phyloP scores from a whole-genome alignment of 64 coral and sea anemone species.

The Platygyra sinensis region DNA sequence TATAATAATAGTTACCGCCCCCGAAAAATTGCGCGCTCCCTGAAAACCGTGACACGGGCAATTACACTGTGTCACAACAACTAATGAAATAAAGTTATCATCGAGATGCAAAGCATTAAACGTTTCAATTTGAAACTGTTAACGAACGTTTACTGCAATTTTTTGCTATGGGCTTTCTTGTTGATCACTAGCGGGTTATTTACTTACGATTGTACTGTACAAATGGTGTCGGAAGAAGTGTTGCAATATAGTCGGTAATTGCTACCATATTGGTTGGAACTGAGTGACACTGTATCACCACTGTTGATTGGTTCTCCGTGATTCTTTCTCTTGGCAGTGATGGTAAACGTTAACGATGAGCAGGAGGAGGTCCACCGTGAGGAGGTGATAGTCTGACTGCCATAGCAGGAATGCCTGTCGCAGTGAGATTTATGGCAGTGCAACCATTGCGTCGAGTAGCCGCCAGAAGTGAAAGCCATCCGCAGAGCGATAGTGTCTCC shows the following conservation, averaged over 20 bases:
- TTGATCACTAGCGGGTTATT: constrained; percentile 20
- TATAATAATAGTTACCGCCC: too few species aligned
- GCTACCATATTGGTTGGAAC: not conserved
- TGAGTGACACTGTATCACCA: constrained; percentile 34
- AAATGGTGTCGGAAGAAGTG: not conserved
- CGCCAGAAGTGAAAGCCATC: constrained; percentile 3
- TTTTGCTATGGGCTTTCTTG: not conserved
- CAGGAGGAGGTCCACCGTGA: not conserved
- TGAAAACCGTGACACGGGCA: too few species aligned
- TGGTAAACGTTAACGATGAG: not conserved
- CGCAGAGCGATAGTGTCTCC: constrained; percentile 18
- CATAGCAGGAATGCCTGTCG: not conserved
- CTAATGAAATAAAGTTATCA: too few species aligned
- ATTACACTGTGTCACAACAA: too few species aligned
- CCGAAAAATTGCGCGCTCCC: too few species aligned
- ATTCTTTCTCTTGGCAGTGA: constrained; percentile 22
- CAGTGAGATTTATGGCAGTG: not conserved
- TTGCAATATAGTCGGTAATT: constrained; percentile 20
- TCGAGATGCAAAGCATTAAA: too few species aligned
- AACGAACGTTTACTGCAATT: too few species aligned
- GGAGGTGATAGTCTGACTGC: not conserved
- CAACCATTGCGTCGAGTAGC: not conserved
- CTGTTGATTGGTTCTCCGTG: constrained; percentile 29
- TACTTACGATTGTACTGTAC: constrained; percentile 8
- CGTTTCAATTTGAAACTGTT: too few species aligned